phyloP scores from a whole-genome alignment of 2,797 vertebrate species.

The Saxicola maurus region DNA sequence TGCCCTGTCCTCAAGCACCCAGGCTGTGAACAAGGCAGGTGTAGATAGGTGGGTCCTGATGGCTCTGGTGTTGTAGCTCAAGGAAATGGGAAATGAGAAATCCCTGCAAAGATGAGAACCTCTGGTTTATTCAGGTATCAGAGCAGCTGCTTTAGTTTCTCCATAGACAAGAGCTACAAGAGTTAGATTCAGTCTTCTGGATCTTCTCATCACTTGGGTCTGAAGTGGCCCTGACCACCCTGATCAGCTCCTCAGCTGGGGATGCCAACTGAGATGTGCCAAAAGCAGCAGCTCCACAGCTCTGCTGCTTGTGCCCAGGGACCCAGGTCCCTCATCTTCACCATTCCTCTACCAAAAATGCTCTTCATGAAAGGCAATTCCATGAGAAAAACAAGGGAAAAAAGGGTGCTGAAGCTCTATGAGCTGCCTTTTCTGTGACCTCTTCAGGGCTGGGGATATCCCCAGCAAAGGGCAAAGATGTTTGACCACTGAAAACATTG shows the following conservation, averaged over 20 bases:
- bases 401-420: background rate
- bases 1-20: background rate
- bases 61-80: background rate
- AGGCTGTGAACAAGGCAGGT: background rate
- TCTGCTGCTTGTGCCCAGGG: background rate
- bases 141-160: background rate
- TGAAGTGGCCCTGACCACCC: background rate
- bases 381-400: rapidly evolving
- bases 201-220: background rate
- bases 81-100: background rate
- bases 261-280: background rate
- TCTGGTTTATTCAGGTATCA: background rate
- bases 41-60: background rate
- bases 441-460: background rate
- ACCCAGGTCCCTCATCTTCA: background rate
- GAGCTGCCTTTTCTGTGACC: background rate
- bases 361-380: background rate
- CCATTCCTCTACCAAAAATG: background rate
- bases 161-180: background rate
- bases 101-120: background rate
- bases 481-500: background rate
- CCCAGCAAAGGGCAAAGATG: background rate
- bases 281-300: background rate
- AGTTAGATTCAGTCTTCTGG: background rate
- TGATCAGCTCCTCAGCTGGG: rapidly evolving